Percentiles rank a stretch among this genome's conserved stretches.
Evolutionary conservation across 2,888 invertebrate species (phyloP).

Genomic region (Nycteola revayana): DNA sequence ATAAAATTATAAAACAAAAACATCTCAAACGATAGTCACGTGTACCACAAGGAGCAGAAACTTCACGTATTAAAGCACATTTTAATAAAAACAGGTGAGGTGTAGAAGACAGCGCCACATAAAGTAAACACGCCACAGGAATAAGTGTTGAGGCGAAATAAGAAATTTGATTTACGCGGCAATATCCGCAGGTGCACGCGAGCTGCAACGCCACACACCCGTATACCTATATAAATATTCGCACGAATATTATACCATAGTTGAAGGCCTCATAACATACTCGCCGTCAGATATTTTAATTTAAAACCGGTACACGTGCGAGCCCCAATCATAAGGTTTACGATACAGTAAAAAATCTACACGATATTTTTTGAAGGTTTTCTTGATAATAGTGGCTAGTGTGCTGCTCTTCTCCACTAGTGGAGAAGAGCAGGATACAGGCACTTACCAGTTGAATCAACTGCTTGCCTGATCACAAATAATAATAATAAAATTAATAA

Average conservation of each 20-base stretch:
- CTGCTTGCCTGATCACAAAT: too few relatives aligned
- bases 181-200: slow-evolving; percentile 72
- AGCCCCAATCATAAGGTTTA: slow-evolving; percentile 42
- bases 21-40: too few relatives aligned
- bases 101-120: slow-evolving; percentile 5
- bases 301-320: slow-evolving; percentile 42
- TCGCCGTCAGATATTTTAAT: slow-evolving; percentile 46
- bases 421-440: too few relatives aligned
- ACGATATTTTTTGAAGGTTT: too few relatives aligned
- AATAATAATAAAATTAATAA: too few relatives aligned
- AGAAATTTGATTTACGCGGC: slow-evolving; percentile 73
- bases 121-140: slow-evolving; percentile 36
- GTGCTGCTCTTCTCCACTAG: too few relatives aligned
- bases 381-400: too few relatives aligned
- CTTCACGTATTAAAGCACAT: slow-evolving; percentile 4
- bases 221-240: slow-evolving; percentile 28
- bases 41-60: too few relatives aligned
- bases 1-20: too few relatives aligned
- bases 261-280: slow-evolving; percentile 45
- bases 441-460: too few relatives aligned
- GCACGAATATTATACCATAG: slow-evolving; percentile 36
- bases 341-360: slow-evolving; percentile 38
- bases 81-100: slow-evolving; percentile 11
- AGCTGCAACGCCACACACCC: slow-evolving; percentile 42
- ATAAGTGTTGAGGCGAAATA: slow-evolving; percentile 64